Base-by-base conservation (phyloP, 1,140 invertebrate species). In the Heliconius melpomene region DNA sequence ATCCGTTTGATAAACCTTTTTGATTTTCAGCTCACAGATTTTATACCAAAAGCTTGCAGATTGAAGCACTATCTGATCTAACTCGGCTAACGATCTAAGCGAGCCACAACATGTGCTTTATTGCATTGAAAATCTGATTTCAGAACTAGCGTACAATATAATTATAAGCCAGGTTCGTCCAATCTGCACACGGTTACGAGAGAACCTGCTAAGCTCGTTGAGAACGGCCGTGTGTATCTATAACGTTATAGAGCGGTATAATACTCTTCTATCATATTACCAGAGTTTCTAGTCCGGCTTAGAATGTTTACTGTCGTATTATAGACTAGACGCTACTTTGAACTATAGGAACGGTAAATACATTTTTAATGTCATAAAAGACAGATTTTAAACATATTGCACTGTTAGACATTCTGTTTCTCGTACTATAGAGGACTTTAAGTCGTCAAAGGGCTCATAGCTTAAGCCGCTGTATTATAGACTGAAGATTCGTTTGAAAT, bases 101-200 rank as follows among this genome's bases (percentile, higher is more conserved):
- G 20, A 23, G 7, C 54, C 54, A 57, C 54, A 57, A 57, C 54
- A 57, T 57, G 54, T 23, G 54, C 54, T 57, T 57, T 57, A 57
- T 57, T 57, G 54, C 54, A 57, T 57, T 57, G 23, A 66, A 66
- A 66, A 66, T 66, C 60, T 2, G 60, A 26, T 26, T 66, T 66
- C 13, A 66, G 23, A 26, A 66, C 60, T 66, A 66, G 11, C 60
- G 60, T 66, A 26, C 7, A 26, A 66, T 66, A 66, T 66, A 66
- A 66, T 66, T 66, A 66, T 66, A 66, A 26, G 60, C 60, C 60
- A 1, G 60, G 23, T 23, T 26, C 60, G 26, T 66, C 60, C 60
- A 26, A 66, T 29, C 60, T 66, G 23, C 6, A 26, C 13, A 26
- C 60, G 26, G 23, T 66, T 66, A 29, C 23, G 13, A 66, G 60